A percentile compares a stretch with the other conserved stretches of the same genome.
Evolutionary conservation across 2,113 vertebrate species (phyloP).

Genomic region (Carlito syrichta): DNA sequence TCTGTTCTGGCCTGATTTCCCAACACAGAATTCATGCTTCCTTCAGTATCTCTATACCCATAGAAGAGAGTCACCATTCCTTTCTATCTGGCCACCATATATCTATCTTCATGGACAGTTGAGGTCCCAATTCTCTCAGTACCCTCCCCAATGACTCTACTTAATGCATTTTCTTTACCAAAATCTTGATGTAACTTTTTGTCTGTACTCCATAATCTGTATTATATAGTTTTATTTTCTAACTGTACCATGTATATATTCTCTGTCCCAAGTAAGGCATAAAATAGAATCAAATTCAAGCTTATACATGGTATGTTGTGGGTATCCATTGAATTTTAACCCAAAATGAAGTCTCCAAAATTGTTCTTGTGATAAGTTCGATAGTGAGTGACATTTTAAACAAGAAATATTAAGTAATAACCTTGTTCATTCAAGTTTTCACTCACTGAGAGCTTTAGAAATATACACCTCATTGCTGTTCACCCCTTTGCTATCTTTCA

Average conservation of each 20-base stretch:
- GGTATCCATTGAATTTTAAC: neutral
- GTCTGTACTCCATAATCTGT: neutral
- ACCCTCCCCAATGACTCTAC: neutral
- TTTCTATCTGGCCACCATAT: neutral
- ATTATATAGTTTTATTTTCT: neutral
- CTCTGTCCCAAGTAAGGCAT: neutral
- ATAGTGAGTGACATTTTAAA: neutral
- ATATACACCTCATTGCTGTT: neutral
- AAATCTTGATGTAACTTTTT: neutral
- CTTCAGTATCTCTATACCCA: neutral
- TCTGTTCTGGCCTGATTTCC: neutral
- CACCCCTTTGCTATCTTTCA: neutral
- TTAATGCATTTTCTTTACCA: too few relatives aligned
- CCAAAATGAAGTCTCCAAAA: slow-evolving; percentile 10
- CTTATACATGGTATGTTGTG: neutral
- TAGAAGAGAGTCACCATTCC: neutral
- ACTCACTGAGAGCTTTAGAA: neutral
- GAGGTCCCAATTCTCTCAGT: neutral
- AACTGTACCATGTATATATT: neutral
- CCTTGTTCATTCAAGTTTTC: neutral
- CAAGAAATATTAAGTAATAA: neutral
- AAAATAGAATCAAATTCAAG: neutral
- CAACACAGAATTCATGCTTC: neutral
- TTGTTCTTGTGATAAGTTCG: neutral
- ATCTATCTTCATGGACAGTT: neutral